Base-by-base conservation (phyloP, 64 coral and sea anemone species). In the Trachythela sp. region DNA sequence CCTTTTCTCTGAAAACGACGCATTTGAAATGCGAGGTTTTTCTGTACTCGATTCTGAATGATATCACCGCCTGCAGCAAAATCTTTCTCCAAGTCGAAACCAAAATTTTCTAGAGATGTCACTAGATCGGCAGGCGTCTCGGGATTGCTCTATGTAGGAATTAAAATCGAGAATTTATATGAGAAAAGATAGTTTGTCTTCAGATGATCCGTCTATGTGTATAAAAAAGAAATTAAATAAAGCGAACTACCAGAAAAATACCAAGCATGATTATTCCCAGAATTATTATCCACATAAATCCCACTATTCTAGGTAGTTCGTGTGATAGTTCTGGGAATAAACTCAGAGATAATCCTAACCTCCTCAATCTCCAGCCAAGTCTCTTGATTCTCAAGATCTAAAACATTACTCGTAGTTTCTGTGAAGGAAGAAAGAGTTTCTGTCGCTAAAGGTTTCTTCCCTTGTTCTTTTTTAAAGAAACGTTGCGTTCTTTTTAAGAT, bases 321-420 rank as follows among this genome's bases (percentile, higher is more conserved):
- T n/a, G n/a, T n/a, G n/a, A n/a, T n/a, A 45, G 42, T 45, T 45
- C 42, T n/a, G n/a, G 11, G 11, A 45, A 45, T 45, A 45, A 45
- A 45, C 42, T 6, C 42, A 11, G 42, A 45, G 0, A 35, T 15
- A 10, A 14, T 30, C 20, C 26, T 39, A 6, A 80, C 75, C 75
- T 80, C 75, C 0, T 80, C 37, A 80, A 80, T 80, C 15, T 80
- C 75, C 2, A 37, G 2, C 75, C 75, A 80, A 37, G 75, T 80
- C 35, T 17, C 27, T 35, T 80, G 27, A 30, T 80, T 80, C 30
- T 80, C 75, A 1, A 80, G 9, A 37, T 80, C 75, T 30, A 80
- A 35, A 15, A 80, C 33, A 80, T 80, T 80, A 22, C 75, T 80
- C 14, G 75, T 29, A 80, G 75, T 80, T 80, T 80, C 75, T 37